Evolutionary conservation across 2,888 invertebrate species (phyloP).

Genomic region (Balanococcus diminutus): DNA sequence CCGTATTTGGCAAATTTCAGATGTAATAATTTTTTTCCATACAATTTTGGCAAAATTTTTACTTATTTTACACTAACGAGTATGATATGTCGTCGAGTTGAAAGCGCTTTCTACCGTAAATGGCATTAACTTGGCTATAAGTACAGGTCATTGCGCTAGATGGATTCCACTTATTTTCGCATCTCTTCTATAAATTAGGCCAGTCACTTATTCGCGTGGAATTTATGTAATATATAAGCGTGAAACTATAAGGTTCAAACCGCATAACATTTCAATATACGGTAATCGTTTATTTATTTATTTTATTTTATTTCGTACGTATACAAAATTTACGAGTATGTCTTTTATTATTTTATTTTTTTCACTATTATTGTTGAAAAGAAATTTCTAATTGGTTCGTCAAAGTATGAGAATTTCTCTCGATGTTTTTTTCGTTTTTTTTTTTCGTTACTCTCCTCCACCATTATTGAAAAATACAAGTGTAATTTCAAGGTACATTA

Average conservation of each 20-base stretch:
- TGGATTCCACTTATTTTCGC: slow-evolving; percentile 32
- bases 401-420: not conserved
- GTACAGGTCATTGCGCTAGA: slow-evolving; percentile 28
- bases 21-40: not conserved
- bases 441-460: not conserved
- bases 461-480: not conserved
- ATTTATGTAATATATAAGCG: slow-evolving; percentile 32
- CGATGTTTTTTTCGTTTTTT: not conserved
- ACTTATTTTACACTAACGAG: not conserved
- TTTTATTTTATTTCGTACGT: not conserved
- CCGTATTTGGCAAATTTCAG: not conserved
- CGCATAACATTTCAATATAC: slow-evolving; percentile 15
- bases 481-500: not conserved
- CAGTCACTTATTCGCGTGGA: slow-evolving; percentile 24
- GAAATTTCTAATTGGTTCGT: slow-evolving; percentile 38
- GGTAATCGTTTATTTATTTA: not conserved
- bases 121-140: slow-evolving; percentile 4
- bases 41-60: slow-evolving; percentile 5
- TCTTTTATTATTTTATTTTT: not conserved
- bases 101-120: slow-evolving; percentile 30
- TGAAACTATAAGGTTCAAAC: not conserved
- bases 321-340: not conserved
- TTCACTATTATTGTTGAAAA: not conserved
- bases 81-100: not conserved
- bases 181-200: slow-evolving; percentile 30